Conservation (phyloP, 2,797 vertebrate species). For the Helarctos malayanus region DNA sequence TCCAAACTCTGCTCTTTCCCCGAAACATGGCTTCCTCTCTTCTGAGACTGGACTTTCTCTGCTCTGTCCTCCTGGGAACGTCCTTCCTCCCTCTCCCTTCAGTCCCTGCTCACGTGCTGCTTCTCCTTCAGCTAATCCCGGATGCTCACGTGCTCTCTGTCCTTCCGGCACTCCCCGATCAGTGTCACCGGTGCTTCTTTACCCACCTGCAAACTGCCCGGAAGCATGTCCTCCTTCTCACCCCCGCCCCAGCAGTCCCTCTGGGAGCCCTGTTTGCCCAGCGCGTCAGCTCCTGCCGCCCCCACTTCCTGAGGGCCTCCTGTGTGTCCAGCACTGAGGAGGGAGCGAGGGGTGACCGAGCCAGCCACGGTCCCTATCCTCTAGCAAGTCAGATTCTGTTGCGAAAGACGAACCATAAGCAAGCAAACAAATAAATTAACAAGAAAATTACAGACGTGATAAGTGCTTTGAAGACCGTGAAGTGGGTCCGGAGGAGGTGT, state of each 20-base stretch:
- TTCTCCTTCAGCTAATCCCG: not conserved
- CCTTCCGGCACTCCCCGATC: not conserved
- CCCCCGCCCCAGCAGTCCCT: too few relatives aligned
- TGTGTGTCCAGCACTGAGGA: not conserved
- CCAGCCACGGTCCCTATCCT: not conserved
- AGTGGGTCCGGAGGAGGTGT: not conserved
- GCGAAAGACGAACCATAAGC: slow-evolving; percentile 34
- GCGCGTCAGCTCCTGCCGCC: not conserved
- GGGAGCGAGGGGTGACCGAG: not conserved
- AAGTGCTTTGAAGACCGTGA: slow-evolving; percentile 21
- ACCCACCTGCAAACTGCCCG: too few relatives aligned
- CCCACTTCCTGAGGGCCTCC: not conserved
- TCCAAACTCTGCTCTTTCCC: not conserved
- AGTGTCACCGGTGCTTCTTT: too few relatives aligned
- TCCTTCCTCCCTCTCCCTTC: not conserved
- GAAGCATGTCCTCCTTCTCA: too few relatives aligned
- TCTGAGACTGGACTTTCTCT: not conserved
- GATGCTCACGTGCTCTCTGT: not conserved
- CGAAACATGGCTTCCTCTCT: not conserved
- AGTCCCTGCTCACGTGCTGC: not conserved
- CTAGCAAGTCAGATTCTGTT: slow-evolving; percentile 40
- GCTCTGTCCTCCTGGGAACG: not conserved
- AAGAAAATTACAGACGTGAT: slow-evolving; percentile 55
- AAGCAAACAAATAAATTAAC: slow-evolving; percentile 58
- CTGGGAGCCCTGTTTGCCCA: too few relatives aligned